Conservation (phyloP, 2,797 vertebrate species). For the Neosilurus mollespiculum region DNA sequence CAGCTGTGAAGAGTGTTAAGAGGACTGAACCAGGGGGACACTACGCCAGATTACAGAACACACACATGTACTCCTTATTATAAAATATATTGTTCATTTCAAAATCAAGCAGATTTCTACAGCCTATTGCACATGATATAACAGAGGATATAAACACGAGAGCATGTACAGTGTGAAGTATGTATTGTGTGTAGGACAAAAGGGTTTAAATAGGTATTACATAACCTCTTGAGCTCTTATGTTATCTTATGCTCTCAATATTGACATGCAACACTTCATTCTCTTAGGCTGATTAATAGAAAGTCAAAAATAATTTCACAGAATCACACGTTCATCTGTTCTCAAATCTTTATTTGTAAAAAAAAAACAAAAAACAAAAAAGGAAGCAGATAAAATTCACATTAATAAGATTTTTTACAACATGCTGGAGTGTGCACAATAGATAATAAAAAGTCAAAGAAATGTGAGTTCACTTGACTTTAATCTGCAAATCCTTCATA, state of each 20-base stretch:
- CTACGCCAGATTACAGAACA: neutral
- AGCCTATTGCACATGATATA: neutral
- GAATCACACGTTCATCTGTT: neutral
- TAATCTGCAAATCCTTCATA: slow-evolving; percentile 1
- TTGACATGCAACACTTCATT: neutral
- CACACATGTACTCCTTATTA: neutral
- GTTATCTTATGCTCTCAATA: too few species aligned
- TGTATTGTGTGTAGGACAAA: neutral
- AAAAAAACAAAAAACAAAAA: slow-evolving; percentile 4
- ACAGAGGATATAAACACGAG: neutral
- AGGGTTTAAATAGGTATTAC: neutral
- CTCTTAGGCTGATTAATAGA: neutral
- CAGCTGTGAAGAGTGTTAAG: neutral
- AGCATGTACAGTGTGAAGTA: neutral
- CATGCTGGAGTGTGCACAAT: slow-evolving; percentile 30
- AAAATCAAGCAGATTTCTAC: neutral
- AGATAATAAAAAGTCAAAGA: neutral
- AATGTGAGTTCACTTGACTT: neutral
- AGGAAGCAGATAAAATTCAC: neutral
- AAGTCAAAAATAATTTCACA: neutral
- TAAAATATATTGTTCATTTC: neutral
- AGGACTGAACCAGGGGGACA: slow-evolving; percentile 29
- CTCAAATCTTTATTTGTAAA: slow-evolving; percentile 16
- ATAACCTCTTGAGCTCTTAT: neutral
- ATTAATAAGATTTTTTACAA: slow-evolving; percentile 24